These are phyloP conservation scores for Himalopsyche japonica DNA, from an alignment of 2,888 invertebrate species.

Conservation along the genomic window DNA sequence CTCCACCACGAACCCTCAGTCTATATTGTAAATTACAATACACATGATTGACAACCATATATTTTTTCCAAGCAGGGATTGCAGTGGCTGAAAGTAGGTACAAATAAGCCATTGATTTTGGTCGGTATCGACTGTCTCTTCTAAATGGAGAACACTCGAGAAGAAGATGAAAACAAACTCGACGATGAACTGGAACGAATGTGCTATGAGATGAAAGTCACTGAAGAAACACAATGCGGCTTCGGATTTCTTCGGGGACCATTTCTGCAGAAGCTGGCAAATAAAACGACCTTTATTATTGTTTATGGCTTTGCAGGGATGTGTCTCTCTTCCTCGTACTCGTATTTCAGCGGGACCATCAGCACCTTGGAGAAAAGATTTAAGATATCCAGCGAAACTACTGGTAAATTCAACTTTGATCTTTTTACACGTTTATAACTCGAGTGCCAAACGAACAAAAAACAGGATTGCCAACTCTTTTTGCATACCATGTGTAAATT, in stretches of 20 bases:
- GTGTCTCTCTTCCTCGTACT: constrained; percentile 69
- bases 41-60: too few relatives aligned
- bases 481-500: too few relatives aligned
- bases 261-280: constrained; percentile 64
- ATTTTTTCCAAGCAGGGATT: too few relatives aligned
- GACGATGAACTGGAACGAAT: constrained; percentile 50
- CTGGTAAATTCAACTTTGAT: constrained; percentile 51
- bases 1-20: too few relatives aligned
- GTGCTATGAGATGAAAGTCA: constrained; percentile 55
- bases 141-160: too few relatives aligned
- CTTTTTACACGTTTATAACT: too few relatives aligned
- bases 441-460: too few relatives aligned
- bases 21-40: too few relatives aligned
- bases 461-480: too few relatives aligned
- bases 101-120: too few relatives aligned
- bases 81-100: too few relatives aligned
- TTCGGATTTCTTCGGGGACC: constrained; percentile 63
- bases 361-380: constrained; percentile 75
- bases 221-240: constrained; percentile 68
- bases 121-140: too few relatives aligned
- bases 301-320: constrained; percentile 70
- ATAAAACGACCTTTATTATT: constrained; percentile 63
- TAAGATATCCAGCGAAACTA: constrained; percentile 72
- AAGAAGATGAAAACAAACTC: not conserved
- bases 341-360: constrained; percentile 73